Evolutionary conservation across 2,888 invertebrate species (phyloP).

Genomic region (Eupithecia abbreviata): DNA sequence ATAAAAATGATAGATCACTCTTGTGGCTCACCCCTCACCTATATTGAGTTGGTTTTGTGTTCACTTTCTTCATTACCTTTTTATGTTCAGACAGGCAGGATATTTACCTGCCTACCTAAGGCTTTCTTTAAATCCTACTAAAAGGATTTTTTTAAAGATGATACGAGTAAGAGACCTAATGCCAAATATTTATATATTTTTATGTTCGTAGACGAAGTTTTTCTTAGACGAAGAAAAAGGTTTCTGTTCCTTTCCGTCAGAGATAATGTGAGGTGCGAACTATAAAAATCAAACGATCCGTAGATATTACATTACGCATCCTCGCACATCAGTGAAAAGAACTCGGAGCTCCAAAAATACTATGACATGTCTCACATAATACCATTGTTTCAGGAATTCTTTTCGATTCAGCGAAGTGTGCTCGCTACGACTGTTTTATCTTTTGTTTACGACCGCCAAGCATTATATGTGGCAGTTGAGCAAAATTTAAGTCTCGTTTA

Average conservation of each 20-base stretch:
- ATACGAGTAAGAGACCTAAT: neutral
- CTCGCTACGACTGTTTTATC: slow-evolving; percentile 51
- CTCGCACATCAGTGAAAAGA: slow-evolving; percentile 2
- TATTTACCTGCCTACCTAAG: neutral
- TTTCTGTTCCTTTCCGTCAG: neutral
- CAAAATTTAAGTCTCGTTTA: slow-evolving; percentile 58
- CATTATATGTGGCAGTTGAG: slow-evolving; percentile 59
- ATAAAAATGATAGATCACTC: slow-evolving; percentile 80
- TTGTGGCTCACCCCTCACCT: slow-evolving; percentile 38
- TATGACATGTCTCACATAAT: neutral
- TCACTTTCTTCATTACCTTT: slow-evolving; percentile 29
- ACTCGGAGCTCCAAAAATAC: slow-evolving; percentile 10
- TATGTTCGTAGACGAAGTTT: neutral
- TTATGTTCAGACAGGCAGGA: neutral
- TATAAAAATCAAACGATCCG: slow-evolving; percentile 15
- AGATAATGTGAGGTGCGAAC: slow-evolving; percentile 5
- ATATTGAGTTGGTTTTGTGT: slow-evolving; percentile 34
- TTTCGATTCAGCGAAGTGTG: slow-evolving; percentile 27
- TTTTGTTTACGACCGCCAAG: slow-evolving; percentile 56
- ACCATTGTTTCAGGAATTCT: slow-evolving; percentile 24
- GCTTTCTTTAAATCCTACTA: neutral
- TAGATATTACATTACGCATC: slow-evolving; percentile 4
- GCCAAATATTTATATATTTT: neutral
- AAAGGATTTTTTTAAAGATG: neutral
- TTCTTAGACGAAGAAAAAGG: neutral